These are phyloP conservation scores for Anaspis maculata DNA, from an alignment of 2,888 invertebrate species.

Conservation along the genomic window DNA sequence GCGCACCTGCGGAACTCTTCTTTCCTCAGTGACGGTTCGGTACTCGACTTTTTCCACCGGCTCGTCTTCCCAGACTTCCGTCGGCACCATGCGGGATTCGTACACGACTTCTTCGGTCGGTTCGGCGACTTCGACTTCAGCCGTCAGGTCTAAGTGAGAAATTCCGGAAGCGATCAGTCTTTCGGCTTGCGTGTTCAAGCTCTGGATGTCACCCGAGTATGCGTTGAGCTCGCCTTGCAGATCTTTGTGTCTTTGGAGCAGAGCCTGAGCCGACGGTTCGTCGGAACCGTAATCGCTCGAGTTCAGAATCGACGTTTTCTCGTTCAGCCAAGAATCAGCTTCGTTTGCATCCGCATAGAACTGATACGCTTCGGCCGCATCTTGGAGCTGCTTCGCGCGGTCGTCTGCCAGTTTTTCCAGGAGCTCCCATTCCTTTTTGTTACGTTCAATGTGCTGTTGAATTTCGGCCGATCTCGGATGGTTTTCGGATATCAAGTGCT, in stretches of 20 bases:
- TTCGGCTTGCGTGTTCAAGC: conserved; percentile 69
- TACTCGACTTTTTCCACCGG: conserved; percentile 78
- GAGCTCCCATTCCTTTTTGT: conserved; percentile 82
- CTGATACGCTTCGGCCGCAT: conserved; percentile 89
- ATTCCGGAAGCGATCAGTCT: conserved; percentile 70
- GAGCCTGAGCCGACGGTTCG: conserved; percentile 82
- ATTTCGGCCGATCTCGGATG: conserved; percentile 80
- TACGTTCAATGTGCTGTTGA: conserved; percentile 65
- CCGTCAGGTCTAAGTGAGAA: conserved; percentile 54
- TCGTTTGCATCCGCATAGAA: conserved; percentile 97
- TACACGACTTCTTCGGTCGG: conserved; percentile 57
- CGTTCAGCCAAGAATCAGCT: conserved; percentile 94
- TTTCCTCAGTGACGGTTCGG: conserved; percentile 77
- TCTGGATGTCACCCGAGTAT: conserved; percentile 75
- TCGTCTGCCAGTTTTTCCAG: conserved; percentile 73
- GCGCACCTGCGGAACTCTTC: conserved; percentile 78
- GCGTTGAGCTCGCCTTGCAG: conserved; percentile 83
- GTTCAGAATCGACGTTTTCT: conserved; percentile 84
- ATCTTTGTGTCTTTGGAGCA: conserved; percentile 78
- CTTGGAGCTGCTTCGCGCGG: conserved; percentile 68
- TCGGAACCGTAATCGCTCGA: conserved; percentile 86
- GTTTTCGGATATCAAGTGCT: conserved; percentile 64
- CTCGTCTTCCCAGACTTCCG: conserved; percentile 90
- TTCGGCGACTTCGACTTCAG: conserved; percentile 55
- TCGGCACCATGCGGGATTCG: conserved; percentile 59